Evolutionary conservation across 2,888 invertebrate species (phyloP), one percentile per base, ranked within the genome.

Genomic region (Miltochrista miniata): DNA sequence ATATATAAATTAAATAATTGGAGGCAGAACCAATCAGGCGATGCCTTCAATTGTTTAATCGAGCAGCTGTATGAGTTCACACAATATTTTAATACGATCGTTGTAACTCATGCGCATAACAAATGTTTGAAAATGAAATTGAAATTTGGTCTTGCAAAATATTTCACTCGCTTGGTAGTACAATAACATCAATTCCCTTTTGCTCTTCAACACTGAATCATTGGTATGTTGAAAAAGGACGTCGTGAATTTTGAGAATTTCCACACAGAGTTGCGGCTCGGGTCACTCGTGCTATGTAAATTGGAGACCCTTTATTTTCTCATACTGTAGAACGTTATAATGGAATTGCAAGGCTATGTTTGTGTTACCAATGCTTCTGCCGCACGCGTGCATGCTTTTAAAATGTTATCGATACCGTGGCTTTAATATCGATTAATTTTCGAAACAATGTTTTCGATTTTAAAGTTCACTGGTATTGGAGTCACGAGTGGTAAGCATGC

Each of bases 241-340:
- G 72, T 64, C 66, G 63, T 61, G 73, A 77, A 68, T 72, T 70
- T 70, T 61, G 68, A 57, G 53, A 66, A 76, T 74, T 74, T 70
- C 72, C 61, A 68, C 64, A 64, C 59, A 55, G 65, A 66, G 59
- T 65, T 64, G 67, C 68, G 66, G 63, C 69, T 72, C 72, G 69
- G 69, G 74, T 77, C 78, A 75, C 72, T 81, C 75, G 79, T 77
- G 83, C 75, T 83, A 84, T 86, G 85, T 83, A 85, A 85, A 85
- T 85, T 76, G 73, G 67, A 76, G 76, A 81, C 79, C 64, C 85
- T 84, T 85, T 85, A 83, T 87, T 85, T 83, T 80, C 75, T 72
- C 72, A 68, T 70, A 66, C 70, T 51, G 71, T 66, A 73, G 72
- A 76, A 83, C 80, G 76, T 79, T 79, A 77, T 83, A 83, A 80